Conservation (phyloP, 2,797 vertebrate genomes). For the Perodicticus potto region DNA sequence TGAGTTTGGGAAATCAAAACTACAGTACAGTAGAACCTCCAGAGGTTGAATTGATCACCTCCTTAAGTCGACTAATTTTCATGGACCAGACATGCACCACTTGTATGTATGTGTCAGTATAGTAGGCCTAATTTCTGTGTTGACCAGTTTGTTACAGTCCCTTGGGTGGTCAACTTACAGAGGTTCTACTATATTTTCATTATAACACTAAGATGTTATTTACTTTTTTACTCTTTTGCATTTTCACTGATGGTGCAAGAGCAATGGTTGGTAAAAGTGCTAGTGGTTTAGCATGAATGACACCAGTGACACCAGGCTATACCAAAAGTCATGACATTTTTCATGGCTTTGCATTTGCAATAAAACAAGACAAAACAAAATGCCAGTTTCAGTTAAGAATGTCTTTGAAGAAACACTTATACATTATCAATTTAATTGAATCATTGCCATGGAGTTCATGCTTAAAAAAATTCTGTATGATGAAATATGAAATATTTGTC, state of each 20-base stretch:
- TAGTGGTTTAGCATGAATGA: not conserved
- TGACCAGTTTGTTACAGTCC: too few relatives aligned
- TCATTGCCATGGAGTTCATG: not conserved
- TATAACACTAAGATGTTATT: not conserved
- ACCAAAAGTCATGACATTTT: not conserved
- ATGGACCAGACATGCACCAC: too few relatives aligned
- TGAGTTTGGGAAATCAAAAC: not conserved
- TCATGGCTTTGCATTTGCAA: not conserved
- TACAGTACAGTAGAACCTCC: not conserved
- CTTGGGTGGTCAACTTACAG: too few relatives aligned
- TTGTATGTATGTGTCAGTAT: too few relatives aligned
- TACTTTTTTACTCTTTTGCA: not conserved
- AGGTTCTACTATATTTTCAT: not conserved
- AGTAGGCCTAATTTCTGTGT: too few relatives aligned
- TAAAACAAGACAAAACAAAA: not conserved
- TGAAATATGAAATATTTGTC: not conserved
- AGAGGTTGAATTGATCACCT: too few relatives aligned
- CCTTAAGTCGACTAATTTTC: too few relatives aligned
- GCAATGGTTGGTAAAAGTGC: not conserved
- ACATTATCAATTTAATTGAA: not conserved
- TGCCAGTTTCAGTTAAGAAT: not conserved
- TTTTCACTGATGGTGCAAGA: not conserved
- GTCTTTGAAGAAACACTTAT: not conserved
- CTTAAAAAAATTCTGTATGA: constrained; percentile 7
- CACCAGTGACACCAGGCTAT: too few relatives aligned